Evolutionary conservation across 2,888 invertebrate species (phyloP), one percentile per base, ranked within the genome.

Genomic region (Hoplodrina blanda): DNA sequence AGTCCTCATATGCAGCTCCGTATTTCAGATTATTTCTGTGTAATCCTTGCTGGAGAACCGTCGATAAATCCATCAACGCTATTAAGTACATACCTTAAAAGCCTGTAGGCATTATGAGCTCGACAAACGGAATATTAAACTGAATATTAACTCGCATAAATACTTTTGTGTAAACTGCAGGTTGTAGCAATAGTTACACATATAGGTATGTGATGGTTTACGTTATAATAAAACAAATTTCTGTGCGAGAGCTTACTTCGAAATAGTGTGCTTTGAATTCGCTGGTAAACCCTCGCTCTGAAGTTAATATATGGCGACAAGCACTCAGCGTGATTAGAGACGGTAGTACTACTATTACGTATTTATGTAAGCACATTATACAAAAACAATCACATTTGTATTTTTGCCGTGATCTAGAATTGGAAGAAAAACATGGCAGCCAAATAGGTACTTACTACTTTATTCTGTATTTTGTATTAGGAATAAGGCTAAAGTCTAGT

Each of bases 261-360:
- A 88, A 87, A 87, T 88, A 80, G 41, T 41, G 41, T 86, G 86
- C 86, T 91, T 87, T 88, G 88, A 89, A 90, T 89, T 84, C 80
- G 83, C 81, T 87, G 84, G 86, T 90, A 90, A 91, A 87, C 88
- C 90, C 85, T 88, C 86, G 86, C 88, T 88, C 86, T 89, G 90
- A 92, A 91, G 90, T 89, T 91, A 93, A 95, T 93, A 93, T 93
- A 95, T 92, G 91, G 92, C 90, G 93, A 92, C 93, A 92, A 91
- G 91, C 94, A 95, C 95, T 95, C 93, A 89, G 89, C 90, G 80
- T 91, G 92, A 95, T 95, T 95, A 93, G 91, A 89, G 85, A 86
- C 83, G 87, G 68, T 74, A 76, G 56, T 33, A 62, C 60, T 49
- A 59, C 62, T 64, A 74, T 73, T 85, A 73, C 69, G 71, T 80